These are phyloP conservation scores for Erpetoichthys calabaricus DNA, from an alignment of 2,797 vertebrate genomes.

Conservation along the genomic window DNA sequence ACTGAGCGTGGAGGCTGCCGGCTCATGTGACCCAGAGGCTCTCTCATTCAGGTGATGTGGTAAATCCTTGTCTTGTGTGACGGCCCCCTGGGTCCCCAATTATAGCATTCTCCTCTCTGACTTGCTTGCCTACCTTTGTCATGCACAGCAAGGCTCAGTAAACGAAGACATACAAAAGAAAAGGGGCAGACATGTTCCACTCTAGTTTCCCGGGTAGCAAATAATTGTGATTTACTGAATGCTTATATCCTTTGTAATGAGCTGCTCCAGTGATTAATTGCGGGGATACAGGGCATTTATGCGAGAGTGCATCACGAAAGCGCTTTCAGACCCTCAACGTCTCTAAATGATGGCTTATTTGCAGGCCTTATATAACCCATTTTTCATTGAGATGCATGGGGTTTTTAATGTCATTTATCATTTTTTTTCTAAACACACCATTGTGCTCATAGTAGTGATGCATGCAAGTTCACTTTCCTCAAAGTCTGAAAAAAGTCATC, in stretches of 20 bases:
- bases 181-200: neutral
- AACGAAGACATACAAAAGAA: neutral
- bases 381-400: too few relatives aligned
- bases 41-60: neutral
- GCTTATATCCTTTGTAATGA: neutral
- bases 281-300: too few relatives aligned
- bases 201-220: neutral
- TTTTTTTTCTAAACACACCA: too few relatives aligned
- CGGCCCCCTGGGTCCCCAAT: neutral
- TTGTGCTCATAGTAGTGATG: too few relatives aligned
- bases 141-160: neutral
- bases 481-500: too few relatives aligned
- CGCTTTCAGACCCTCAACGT: too few relatives aligned
- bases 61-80: conserved; percentile 1
- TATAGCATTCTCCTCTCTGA: neutral
- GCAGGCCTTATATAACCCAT: too few relatives aligned
- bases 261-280: too few relatives aligned
- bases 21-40: neutral
- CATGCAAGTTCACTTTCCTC: too few relatives aligned
- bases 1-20: neutral
- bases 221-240: neutral
- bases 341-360: too few relatives aligned
- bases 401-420: too few relatives aligned
- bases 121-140: conserved; percentile 1
- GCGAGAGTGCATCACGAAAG: too few relatives aligned